Evolutionary conservation across 2,888 invertebrate species (phyloP), one percentile per base, ranked within the genome.

Genomic region (Synanthedon formicaeformis): DNA sequence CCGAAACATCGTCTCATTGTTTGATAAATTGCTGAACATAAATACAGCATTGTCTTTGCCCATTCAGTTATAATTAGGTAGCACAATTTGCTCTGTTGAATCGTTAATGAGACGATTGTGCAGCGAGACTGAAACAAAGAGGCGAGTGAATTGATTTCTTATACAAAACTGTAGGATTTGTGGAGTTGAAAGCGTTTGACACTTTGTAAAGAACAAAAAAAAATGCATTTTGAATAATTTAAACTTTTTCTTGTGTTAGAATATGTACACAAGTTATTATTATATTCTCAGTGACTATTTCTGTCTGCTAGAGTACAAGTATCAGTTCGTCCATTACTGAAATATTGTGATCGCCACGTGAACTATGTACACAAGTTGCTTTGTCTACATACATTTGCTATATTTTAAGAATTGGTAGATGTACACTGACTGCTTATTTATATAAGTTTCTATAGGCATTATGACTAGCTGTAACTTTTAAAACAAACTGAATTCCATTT

Each of bases 31-130:
- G 78, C 67, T 73, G 81, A 82, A 82, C 87, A 87, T 87, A 87
- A 87, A 87, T 87, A 87, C 77, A 65, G 64, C 73, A 81, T 87
- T 87, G 87, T 87, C 76, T 83, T 73, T 73, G 63, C 63, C 69
- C 73, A 81, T 86, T 85, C 78, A 75, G 65, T 72, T 80, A 63
- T 85, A 84, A 86, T 86, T 81, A 85, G 87, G 86, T 86, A 87
- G 87, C 87, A 83, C 80, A 82, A 86, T 87, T 84, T 75, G 77
- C 76, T 79, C 77, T 82, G 73, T 75, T 85, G 85, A 80, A 86
- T 85, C 77, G 69, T 65, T 82, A 80, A 86, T 84, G 79, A 84
- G 81, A 65, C 62, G 71, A 68, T 69, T 78, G 69, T 71, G 68
- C 63, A 63, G 63, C 57, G 65, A 65, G 67, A 68, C 69, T 65